phyloP scores from a whole-genome alignment of 2,113 vertebrate species.

The Cavia porcellus region DNA sequence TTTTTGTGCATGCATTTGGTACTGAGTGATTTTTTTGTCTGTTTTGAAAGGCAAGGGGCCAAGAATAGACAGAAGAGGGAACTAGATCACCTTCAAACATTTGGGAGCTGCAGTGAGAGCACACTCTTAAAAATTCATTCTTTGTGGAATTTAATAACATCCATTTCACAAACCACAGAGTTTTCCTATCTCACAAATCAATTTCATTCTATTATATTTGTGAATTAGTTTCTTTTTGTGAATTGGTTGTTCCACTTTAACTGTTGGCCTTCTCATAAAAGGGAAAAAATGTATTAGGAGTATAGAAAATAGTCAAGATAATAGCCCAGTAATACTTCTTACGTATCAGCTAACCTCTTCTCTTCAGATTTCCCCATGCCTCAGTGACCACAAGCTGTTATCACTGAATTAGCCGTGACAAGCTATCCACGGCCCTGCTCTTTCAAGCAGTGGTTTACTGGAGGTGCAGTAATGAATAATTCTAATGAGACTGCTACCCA shows the following conservation, averaged over 20 bases:
- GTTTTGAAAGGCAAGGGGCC: slow-evolving; percentile 7
- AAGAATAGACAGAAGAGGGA: neutral
- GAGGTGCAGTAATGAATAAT: slow-evolving; percentile 65
- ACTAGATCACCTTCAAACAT: slow-evolving; percentile 73
- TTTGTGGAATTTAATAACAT: slow-evolving; percentile 81
- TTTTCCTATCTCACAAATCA: slow-evolving; percentile 79
- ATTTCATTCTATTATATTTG: slow-evolving; percentile 77
- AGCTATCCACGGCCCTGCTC: slow-evolving; percentile 67
- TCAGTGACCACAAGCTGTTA: slow-evolving; percentile 73
- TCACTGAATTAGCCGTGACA: slow-evolving; percentile 78
- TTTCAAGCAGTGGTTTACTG: slow-evolving; percentile 41
- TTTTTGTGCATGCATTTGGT: neutral
- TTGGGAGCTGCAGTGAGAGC: slow-evolving; percentile 59
- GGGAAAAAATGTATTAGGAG: slow-evolving; percentile 79
- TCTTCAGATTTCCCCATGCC: slow-evolving; percentile 81
- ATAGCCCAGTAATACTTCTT: slow-evolving; percentile 83
- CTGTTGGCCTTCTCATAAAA: slow-evolving; percentile 83
- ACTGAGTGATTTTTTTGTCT: slow-evolving; percentile 29
- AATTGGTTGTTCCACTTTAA: slow-evolving; percentile 82
- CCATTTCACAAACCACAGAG: slow-evolving; percentile 83
- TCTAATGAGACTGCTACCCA: slow-evolving; percentile 50
- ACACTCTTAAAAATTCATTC: slow-evolving; percentile 69
- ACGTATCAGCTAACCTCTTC: slow-evolving; percentile 84
- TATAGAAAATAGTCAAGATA: slow-evolving; percentile 86
- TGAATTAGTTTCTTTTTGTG: slow-evolving; percentile 69